phyloP scores from a whole-genome alignment of 2,888 invertebrate species.

The Xestia sexstrigata region DNA sequence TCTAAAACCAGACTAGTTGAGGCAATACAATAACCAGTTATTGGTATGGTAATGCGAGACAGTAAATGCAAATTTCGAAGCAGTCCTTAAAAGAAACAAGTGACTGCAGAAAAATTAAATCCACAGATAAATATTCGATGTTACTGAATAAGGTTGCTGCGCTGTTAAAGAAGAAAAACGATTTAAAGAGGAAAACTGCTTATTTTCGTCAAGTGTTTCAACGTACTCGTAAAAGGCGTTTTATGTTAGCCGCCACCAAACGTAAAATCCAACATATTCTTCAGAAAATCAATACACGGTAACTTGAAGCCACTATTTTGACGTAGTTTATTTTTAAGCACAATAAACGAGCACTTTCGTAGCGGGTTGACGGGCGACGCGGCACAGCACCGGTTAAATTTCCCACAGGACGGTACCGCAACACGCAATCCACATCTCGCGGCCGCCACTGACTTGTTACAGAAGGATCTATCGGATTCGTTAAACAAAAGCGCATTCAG shows the following conservation, averaged over 20 bases:
- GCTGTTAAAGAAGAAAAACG: too few relatives aligned
- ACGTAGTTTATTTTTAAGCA: constrained; percentile 65
- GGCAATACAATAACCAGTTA: neutral
- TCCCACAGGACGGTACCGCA: constrained; percentile 71
- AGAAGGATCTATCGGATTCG: constrained; percentile 68
- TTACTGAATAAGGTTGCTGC: neutral
- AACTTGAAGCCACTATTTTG: constrained; percentile 38
- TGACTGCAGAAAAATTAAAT: neutral
- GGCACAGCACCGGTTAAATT: constrained; percentile 70
- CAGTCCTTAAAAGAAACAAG: neutral
- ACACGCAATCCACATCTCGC: constrained; percentile 47
- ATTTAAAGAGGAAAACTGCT: neutral
- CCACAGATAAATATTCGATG: neutral
- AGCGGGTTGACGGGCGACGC: constrained; percentile 67
- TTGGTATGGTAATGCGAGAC: neutral
- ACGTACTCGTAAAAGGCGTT: neutral
- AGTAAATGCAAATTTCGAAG: neutral
- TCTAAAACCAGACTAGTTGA: neutral
- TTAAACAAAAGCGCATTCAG: constrained; percentile 52
- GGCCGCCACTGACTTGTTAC: constrained; percentile 58
- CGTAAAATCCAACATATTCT: neutral
- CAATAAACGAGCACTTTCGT: constrained; percentile 61
- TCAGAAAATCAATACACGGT: constrained; percentile 47
- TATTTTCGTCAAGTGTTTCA: neutral
- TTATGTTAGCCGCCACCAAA: neutral